Evolutionary conservation across 2,888 invertebrate species (phyloP), one percentile per base, ranked within the genome.

Genomic region (Drosophila melanocephala): DNA sequence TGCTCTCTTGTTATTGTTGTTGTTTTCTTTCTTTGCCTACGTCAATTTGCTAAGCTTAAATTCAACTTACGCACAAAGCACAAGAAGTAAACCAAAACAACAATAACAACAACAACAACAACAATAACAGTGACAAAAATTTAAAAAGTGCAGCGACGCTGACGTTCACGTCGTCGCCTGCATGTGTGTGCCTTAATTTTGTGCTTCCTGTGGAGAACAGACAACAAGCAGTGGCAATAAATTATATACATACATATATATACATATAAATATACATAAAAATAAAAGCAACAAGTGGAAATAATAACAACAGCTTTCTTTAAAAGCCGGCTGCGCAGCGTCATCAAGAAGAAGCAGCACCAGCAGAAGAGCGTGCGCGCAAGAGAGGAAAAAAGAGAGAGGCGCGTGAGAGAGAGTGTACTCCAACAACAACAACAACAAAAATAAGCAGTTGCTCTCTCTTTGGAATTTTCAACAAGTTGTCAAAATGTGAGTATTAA

Each of bases 131-230:
- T 79, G 76, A 79, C 79, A 79, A 79, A 77, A 53, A 70, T 64
- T 72, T 70, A 72, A 80, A 81, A 84, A 84, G 87, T 87, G 87
- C 86, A 87, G 81, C 73, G 75, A 63, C 78, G 77, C 59, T 51
- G 66, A 62, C 72, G 81, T 68, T 57, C 67, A 51, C 72, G 57
- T 44, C 47, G 71, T 59, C 79, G 87, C 77, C 83, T 88, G 87
- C 85, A 87, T 83, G 75, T 55, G 62, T 65, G 63, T 70, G 87
- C 69, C 81, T 89, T 87, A 87, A 87, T 89, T 87, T 84, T 78
- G 75, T 85, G 83, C 75, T 87, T 87, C 87, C 87, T 87, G 89
- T 87, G 75, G 42, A 70, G 67, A 78, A 63, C 72, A 72, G 72
- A 71, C 66, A 71, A 58, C 61, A 65, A 80, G 67, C 39, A 60